phyloP scores from a whole-genome alignment of 2,888 invertebrate species.

The Aquatica leii region DNA sequence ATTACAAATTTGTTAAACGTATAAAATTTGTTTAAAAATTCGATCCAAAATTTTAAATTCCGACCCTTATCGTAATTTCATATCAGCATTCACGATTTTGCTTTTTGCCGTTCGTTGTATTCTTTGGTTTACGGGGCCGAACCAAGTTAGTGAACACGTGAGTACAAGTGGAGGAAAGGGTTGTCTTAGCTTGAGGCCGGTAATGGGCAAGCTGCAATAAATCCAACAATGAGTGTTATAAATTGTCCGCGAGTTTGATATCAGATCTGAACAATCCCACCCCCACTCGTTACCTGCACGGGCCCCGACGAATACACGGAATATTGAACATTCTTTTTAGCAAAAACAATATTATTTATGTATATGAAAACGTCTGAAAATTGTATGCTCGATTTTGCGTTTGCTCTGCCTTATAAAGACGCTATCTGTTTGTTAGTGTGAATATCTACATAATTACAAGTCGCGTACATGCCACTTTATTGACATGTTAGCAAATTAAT shows the following conservation, averaged over 20 bases:
- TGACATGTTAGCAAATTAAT: too few species aligned
- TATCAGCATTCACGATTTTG: constrained; percentile 51
- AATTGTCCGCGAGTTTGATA: constrained; percentile 58
- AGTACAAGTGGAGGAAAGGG: constrained; percentile 24
- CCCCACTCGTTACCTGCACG: constrained; percentile 43
- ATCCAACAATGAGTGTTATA: constrained; percentile 57
- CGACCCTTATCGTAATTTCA: constrained; percentile 55
- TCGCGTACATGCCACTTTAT: too few species aligned
- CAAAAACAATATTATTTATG: too few species aligned
- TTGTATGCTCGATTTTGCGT: too few species aligned
- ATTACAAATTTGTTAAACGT: constrained; percentile 59
- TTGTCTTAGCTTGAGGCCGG: constrained; percentile 48
- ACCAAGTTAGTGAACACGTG: constrained; percentile 22
- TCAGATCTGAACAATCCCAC: constrained; percentile 53
- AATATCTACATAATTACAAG: too few species aligned
- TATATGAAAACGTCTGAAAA: too few species aligned
- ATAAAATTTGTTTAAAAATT: constrained; percentile 58
- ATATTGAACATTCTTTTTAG: constrained; percentile 28
- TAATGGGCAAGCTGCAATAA: constrained; percentile 56
- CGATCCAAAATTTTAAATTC: constrained; percentile 58
- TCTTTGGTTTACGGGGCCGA: constrained; percentile 1
- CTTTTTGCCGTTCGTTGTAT: constrained; percentile 5
- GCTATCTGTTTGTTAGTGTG: too few species aligned
- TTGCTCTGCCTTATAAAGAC: too few species aligned
- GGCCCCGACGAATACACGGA: constrained; percentile 32